Evolutionary conservation across 2,888 invertebrate species (phyloP).

Genomic region (Oegoconia quadripuncta): DNA sequence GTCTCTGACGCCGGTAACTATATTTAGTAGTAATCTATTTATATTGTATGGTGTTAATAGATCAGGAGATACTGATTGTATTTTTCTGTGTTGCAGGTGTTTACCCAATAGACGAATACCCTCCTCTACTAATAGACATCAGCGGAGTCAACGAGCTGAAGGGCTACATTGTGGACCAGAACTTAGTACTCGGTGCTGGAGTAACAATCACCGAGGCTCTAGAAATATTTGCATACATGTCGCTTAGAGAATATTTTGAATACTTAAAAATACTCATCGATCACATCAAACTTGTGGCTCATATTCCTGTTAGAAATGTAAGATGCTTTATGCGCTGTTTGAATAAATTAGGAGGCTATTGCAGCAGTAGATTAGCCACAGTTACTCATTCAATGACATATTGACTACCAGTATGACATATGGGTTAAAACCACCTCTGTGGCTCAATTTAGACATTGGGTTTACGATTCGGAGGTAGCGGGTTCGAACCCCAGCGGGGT

Average conservation of each 20-base stretch:
- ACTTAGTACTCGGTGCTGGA: conserved; percentile 68
- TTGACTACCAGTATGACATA: no score
- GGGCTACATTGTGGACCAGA: conserved; percentile 45
- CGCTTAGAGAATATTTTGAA: conserved; percentile 69
- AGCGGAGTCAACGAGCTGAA: conserved; percentile 77
- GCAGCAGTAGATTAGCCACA: no score
- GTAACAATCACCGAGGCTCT: conserved; percentile 57
- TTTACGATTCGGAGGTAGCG: no score
- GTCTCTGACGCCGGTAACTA: no score
- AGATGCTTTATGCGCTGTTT: conserved; percentile 29
- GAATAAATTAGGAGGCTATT: no score
- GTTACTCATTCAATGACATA: no score
- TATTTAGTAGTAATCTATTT: no score
- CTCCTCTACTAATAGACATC: conserved; percentile 79
- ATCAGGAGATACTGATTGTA: no score
- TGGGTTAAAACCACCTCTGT: no score
- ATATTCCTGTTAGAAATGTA: conserved; percentile 86
- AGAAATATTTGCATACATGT: conserved; percentile 57
- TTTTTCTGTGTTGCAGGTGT: conserved; percentile 39
- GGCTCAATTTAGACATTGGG: no score
- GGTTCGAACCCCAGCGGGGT: no score
- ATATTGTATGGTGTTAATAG: no score
- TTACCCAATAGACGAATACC: conserved; percentile 49
- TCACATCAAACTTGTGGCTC: conserved; percentile 85
- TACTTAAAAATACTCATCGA: conserved; percentile 79